Conservation (phyloP, 2,113 vertebrate species). For the Eublepharis macularius region DNA sequence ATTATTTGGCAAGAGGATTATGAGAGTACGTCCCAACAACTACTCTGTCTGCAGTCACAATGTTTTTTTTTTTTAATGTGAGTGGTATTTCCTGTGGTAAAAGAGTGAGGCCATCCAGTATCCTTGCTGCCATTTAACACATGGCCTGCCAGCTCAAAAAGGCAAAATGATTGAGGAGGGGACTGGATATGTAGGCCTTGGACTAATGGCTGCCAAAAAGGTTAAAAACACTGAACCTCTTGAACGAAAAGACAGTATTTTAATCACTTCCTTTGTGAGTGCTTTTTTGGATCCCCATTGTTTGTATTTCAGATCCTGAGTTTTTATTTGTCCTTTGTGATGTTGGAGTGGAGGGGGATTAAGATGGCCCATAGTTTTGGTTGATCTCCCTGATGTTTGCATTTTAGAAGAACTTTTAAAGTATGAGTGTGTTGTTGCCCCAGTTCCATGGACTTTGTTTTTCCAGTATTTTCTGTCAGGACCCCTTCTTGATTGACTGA, state of each 20-base stretch:
- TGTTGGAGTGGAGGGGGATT: neutral
- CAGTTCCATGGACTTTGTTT: neutral
- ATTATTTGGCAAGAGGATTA: neutral
- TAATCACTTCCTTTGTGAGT: constrained; percentile 66
- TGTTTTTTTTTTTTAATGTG: constrained; percentile 35
- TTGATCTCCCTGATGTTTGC: neutral
- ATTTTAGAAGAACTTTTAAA: neutral
- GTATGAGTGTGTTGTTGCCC: neutral
- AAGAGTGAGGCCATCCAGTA: constrained; percentile 31
- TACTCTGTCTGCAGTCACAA: neutral
- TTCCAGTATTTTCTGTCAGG: neutral
- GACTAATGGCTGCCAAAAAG: constrained; percentile 23
- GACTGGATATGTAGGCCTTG: neutral
- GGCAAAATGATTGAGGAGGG: neutral
- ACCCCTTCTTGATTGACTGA: neutral
- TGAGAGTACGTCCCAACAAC: neutral
- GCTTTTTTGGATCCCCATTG: constrained; percentile 72
- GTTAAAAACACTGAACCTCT: constrained; percentile 68
- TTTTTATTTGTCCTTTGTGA: constrained; percentile 54
- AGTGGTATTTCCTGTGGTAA: constrained; percentile 78
- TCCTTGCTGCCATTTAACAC: constrained; percentile 20
- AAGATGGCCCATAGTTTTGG: constrained; percentile 13
- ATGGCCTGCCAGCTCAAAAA: neutral
- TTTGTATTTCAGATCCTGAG: constrained; percentile 72
- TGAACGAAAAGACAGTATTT: constrained; percentile 80